Conservation (phyloP, 2,888 invertebrate species). For the Drosophila hamatofila region DNA sequence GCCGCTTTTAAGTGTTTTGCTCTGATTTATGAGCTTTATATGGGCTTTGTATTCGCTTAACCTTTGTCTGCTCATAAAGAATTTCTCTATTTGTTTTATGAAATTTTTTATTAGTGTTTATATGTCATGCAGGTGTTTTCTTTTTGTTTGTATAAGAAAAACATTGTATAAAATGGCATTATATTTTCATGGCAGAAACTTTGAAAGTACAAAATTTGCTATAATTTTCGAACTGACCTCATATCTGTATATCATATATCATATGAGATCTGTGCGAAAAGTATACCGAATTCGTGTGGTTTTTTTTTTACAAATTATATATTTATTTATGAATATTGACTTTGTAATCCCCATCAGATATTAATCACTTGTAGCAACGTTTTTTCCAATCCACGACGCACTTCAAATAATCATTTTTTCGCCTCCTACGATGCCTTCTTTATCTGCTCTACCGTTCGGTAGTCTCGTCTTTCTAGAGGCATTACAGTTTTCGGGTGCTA, state of each 20-base stretch:
- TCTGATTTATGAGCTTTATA: constrained; percentile 23
- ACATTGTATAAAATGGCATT: not conserved
- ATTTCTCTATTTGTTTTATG: not conserved
- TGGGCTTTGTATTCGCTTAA: constrained; percentile 3
- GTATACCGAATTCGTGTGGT: not conserved
- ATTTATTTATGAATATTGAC: not conserved
- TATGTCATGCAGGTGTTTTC: constrained; percentile 10
- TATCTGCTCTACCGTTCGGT: too few relatives aligned
- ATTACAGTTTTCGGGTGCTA: not conserved
- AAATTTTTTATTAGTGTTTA: not conserved
- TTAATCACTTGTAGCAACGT: not conserved
- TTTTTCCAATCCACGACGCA: not conserved
- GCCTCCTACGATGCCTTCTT: not conserved
- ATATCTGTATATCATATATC: too few relatives aligned
- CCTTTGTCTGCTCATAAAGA: constrained; percentile 23
- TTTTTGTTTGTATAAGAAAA: not conserved
- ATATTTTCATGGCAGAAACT: not conserved
- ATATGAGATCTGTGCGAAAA: not conserved
- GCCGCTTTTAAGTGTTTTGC: constrained; percentile 1
- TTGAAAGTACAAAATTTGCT: not conserved
- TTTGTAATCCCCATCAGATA: not conserved
- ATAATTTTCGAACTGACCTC: too few relatives aligned
- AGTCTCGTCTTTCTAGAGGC: too few relatives aligned
- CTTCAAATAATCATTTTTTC: not conserved
- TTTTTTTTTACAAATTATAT: not conserved